These are phyloP conservation scores for Euclidia mi DNA, from an alignment of 2,888 invertebrate species.

Conservation along the genomic window DNA sequence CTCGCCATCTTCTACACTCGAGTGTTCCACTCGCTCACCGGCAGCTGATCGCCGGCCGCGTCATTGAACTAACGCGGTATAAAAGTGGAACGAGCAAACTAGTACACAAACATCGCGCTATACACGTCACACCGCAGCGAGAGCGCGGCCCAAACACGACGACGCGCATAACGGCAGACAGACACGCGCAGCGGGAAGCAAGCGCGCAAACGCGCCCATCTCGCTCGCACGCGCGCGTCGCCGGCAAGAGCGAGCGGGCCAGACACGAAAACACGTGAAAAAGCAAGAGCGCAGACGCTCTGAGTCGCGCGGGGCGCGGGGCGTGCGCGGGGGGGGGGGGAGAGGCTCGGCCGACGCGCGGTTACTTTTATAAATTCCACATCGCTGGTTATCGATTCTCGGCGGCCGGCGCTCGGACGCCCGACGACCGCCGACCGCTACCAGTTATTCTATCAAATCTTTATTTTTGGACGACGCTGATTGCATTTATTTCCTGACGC, in stretches of 20 bases:
- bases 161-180: conserved; percentile 83
- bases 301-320: conserved; percentile 30
- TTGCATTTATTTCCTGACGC: not conserved
- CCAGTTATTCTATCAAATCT: conserved; percentile 22
- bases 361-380: conserved; percentile 70
- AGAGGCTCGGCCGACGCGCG: conserved; percentile 25
- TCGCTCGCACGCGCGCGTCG: conserved; percentile 60
- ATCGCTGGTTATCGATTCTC: conserved; percentile 71
- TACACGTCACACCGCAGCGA: conserved; percentile 68
- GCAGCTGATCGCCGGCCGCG: not conserved
- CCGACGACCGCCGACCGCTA: conserved; percentile 6
- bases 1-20: conserved; percentile 8
- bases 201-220: conserved; percentile 68
- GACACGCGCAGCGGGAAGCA: conserved; percentile 82
- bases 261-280: conserved; percentile 69
- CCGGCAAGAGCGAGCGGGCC: conserved; percentile 52
- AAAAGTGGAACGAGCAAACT: conserved; percentile 1
- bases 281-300: conserved; percentile 86
- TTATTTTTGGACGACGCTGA: conserved; percentile 27
- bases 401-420: conserved; percentile 20
- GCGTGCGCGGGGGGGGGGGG: conserved; percentile 29
- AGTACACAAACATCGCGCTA: conserved; percentile 32
- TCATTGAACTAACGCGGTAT: conserved; percentile 10
- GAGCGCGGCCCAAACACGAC: conserved; percentile 71
- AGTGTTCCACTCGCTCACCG: not conserved